phyloP scores from a whole-genome alignment of 2,113 vertebrate species.

The Myxocyprinus asiaticus region DNA sequence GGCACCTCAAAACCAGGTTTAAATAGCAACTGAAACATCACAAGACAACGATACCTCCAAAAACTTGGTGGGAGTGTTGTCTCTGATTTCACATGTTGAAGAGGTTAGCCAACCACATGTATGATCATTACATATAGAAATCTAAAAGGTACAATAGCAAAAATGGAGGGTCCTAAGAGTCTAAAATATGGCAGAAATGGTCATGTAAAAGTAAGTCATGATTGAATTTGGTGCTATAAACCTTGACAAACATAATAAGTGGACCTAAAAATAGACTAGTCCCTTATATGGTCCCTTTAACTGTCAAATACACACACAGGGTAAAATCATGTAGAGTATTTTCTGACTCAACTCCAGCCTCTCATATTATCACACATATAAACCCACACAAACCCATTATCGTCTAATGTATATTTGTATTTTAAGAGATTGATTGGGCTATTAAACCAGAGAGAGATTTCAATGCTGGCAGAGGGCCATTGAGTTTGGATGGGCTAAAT shows the following conservation, averaged over 20 bases:
- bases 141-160: not conserved
- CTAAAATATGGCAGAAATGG: not conserved
- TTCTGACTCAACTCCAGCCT: slow-evolving; percentile 6
- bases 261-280: too few relatives aligned
- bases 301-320: too few relatives aligned
- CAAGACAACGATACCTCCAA: too few relatives aligned
- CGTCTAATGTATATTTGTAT: slow-evolving; percentile 53
- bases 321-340: too few relatives aligned
- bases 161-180: not conserved
- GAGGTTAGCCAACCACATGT: too few relatives aligned
- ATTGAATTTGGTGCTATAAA: not conserved
- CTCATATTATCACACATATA: slow-evolving; percentile 14
- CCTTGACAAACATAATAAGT: too few relatives aligned
- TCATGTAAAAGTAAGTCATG: not conserved
- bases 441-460: slow-evolving; percentile 64
- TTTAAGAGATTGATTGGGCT: slow-evolving; percentile 66
- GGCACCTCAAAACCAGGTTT: too few relatives aligned
- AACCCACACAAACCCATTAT: slow-evolving; percentile 35
- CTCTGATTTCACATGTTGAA: too few relatives aligned
- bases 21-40: too few relatives aligned
- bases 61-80: not conserved
- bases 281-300: too few relatives aligned
- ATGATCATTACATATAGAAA: not conserved
- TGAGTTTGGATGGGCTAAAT: slow-evolving; percentile 51
- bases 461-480: slow-evolving; percentile 57